Conservation (phyloP, 1,140 invertebrate species). For the Dinoponera quadriceps region DNA sequence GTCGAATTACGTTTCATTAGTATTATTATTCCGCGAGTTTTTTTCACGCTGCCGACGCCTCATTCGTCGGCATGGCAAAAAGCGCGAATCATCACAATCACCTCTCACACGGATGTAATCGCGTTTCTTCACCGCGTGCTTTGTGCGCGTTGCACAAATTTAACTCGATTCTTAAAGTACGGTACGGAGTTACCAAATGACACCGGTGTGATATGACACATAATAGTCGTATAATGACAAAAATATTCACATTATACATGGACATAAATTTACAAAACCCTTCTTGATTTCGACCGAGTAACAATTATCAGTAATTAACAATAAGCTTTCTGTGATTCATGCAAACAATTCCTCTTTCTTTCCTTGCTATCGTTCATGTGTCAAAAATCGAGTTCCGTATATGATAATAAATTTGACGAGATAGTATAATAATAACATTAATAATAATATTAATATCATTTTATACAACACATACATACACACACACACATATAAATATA, state of each 20-base stretch:
- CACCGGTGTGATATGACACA: no score
- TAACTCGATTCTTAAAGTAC: slow-evolving; percentile 11
- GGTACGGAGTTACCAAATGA: neutral
- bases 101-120: slow-evolving; percentile 14
- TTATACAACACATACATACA: no score
- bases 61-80: slow-evolving; percentile 11
- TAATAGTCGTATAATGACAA: no score
- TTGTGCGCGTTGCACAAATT: neutral
- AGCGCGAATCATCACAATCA: neutral
- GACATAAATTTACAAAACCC: neutral
- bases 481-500: no score
- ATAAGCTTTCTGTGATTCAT: neutral
- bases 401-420: no score
- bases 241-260: no score
- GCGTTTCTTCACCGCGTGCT: neutral
- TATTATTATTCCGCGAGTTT: slow-evolving; percentile 39
- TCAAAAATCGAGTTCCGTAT: neutral
- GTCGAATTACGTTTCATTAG: slow-evolving; percentile 50
- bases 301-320: neutral
- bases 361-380: neutral
- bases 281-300: neutral
- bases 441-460: no score
- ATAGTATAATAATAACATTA: no score
- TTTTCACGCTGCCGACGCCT: slow-evolving; percentile 8
- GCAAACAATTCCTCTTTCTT: neutral